Percentiles rank a stretch among this genome's conserved stretches.
Conservation (phyloP, 2,797 vertebrate species). For the Luscinia megarhynchos region DNA sequence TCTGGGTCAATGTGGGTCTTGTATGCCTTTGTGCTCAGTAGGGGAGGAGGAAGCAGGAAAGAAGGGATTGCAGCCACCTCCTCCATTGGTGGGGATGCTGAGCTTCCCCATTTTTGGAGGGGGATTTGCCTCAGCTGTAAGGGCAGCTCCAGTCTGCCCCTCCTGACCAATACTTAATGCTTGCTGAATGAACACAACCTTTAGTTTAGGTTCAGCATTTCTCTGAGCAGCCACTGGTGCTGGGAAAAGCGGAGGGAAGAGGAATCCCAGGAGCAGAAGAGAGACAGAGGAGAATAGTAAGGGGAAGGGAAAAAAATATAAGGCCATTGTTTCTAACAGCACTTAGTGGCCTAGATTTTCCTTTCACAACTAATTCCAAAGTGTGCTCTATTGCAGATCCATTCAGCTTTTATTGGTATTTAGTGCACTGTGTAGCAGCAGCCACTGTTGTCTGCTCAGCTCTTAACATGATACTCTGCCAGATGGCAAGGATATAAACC, state of each 20-base stretch:
- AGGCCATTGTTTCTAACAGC: slow-evolving; percentile 54
- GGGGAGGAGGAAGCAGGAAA: neutral
- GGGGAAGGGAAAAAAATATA: slow-evolving; percentile 11
- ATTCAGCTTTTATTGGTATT: slow-evolving; percentile 68
- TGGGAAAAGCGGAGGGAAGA: slow-evolving; percentile 52
- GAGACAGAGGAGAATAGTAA: slow-evolving; percentile 34
- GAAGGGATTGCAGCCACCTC: neutral
- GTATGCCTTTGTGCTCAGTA: neutral
- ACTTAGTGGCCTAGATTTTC: slow-evolving; percentile 60
- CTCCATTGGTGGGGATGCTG: neutral
- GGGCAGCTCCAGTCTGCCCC: slow-evolving; percentile 32
- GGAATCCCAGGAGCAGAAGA: slow-evolving; percentile 42
- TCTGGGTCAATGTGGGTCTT: rapidly evolving
- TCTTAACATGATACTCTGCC: slow-evolving; percentile 71
- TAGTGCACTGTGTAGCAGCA: slow-evolving; percentile 47
- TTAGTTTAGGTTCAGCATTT: slow-evolving; percentile 49
- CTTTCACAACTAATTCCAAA: slow-evolving; percentile 62
- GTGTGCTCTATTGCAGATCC: slow-evolving; percentile 60
- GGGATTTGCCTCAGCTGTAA: slow-evolving; percentile 38
- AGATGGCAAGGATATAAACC: slow-evolving; percentile 73
- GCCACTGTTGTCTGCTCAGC: slow-evolving; percentile 62
- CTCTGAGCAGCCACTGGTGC: neutral
- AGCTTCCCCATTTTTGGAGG: neutral
- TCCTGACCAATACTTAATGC: neutral
- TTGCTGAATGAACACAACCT: slow-evolving; percentile 49